Evolutionary conservation across 2,797 vertebrate genomes (phyloP).

Genomic region (Eidolon dupreanum): DNA sequence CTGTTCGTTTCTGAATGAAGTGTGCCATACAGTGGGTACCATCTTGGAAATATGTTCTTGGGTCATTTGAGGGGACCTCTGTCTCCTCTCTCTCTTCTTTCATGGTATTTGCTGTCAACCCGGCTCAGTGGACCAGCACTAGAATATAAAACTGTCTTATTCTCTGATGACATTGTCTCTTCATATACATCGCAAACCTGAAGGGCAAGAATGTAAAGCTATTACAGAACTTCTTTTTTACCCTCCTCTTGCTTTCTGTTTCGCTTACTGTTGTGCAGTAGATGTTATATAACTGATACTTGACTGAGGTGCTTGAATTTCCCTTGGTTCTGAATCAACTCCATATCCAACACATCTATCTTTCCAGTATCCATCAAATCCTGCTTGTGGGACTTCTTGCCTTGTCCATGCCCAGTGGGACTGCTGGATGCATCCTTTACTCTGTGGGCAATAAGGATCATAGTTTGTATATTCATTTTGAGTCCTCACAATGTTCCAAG

Average conservation of each 20-base stretch:
- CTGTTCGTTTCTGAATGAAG: neutral
- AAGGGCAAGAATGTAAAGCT: neutral
- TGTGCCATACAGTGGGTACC: accelerated
- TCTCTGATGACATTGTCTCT: neutral
- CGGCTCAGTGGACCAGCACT: neutral
- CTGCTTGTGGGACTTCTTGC: accelerated
- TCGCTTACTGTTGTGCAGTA: neutral
- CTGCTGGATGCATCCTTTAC: neutral
- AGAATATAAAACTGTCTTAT: neutral
- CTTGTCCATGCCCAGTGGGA: neutral
- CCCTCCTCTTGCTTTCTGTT: neutral
- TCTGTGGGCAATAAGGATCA: neutral
- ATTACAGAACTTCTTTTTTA: neutral
- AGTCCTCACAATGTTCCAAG: neutral
- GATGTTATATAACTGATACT: neutral
- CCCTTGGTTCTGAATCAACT: neutral
- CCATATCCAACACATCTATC: neutral
- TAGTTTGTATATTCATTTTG: neutral
- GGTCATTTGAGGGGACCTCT: neutral
- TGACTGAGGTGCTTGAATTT: neutral
- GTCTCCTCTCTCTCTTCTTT: neutral
- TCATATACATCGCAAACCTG: neutral
- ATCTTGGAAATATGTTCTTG: neutral
- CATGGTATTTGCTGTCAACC: neutral
- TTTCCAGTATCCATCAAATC: neutral